Conservation (phyloP, 2,797 vertebrate species). For the Cryptoprocta ferox region DNA sequence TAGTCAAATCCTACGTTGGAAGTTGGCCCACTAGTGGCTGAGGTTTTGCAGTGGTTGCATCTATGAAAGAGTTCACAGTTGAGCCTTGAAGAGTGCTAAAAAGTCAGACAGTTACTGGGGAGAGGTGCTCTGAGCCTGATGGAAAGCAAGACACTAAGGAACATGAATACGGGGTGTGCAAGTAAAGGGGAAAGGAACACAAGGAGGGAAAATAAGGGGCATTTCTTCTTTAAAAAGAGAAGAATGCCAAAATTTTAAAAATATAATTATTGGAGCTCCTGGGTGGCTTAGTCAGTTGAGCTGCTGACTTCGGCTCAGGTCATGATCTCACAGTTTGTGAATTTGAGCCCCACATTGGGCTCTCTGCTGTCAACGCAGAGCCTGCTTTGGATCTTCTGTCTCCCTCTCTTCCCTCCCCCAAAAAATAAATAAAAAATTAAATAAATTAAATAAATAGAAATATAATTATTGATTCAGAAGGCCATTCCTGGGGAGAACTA, state of each 20-base stretch:
- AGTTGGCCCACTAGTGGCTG: neutral
- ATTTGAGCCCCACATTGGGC: no score
- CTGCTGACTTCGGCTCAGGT: no score
- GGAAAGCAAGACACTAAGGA: neutral
- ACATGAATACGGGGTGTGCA: neutral
- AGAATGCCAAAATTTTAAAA: neutral
- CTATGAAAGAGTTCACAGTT: neutral
- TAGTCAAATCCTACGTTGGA: neutral
- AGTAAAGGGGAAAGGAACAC: neutral
- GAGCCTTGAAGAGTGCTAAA: neutral
- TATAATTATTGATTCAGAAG: slow-evolving; percentile 14
- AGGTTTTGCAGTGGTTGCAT: neutral
- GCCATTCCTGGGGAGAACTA: neutral
- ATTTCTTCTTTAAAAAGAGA: neutral
- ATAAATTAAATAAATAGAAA: neutral
- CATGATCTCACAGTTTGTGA: no score
- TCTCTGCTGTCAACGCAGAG: no score
- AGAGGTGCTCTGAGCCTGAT: neutral
- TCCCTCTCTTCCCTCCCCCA: no score
- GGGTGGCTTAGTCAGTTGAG: no score
- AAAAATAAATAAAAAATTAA: neutral
- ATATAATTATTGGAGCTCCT: neutral
- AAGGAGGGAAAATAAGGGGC: neutral
- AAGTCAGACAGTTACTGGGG: neutral
- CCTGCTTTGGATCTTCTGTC: no score